A percentile compares a stretch with the other conserved stretches of the same genome.
These are phyloP conservation scores for Anoncus sp. DNA, from an alignment of 2,888 invertebrate genomes.

Conservation along the genomic window DNA sequence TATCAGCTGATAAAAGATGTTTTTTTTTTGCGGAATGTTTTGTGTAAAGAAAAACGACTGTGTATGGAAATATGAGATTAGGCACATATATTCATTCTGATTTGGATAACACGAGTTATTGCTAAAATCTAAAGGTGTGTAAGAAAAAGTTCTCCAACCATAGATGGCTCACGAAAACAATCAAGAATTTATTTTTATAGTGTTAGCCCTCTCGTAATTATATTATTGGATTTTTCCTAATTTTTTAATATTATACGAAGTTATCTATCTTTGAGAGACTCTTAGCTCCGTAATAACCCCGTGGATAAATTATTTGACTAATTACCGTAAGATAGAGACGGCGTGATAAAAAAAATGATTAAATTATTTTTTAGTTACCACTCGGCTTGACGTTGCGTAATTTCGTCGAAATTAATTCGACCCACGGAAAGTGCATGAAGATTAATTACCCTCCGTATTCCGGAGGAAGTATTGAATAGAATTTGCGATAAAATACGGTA, in stretches of 20 bases:
- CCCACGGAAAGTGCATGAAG: constrained; percentile 8
- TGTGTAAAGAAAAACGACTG: too few species aligned
- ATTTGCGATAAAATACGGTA: constrained; percentile 18
- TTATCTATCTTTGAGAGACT: background rate
- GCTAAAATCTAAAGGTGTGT: too few species aligned
- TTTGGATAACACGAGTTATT: too few species aligned
- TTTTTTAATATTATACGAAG: background rate
- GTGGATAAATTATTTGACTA: background rate
- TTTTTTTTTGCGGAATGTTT: too few species aligned
- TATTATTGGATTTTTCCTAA: background rate
- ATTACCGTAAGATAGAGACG: background rate
- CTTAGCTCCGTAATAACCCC: constrained; percentile 1
- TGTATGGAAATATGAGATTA: too few species aligned
- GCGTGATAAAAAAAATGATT: background rate
- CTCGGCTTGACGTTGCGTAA: background rate
- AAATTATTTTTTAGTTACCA: constrained; percentile 14
- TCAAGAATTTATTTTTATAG: too few species aligned
- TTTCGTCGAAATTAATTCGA: constrained; percentile 13
- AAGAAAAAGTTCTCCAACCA: too few species aligned
- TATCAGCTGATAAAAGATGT: too few species aligned
- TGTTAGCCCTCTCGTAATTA: background rate
- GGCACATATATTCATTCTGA: too few species aligned
- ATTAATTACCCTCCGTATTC: constrained; percentile 23
- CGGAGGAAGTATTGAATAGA: background rate
- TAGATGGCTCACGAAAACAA: too few species aligned